Conservation (phyloP, 2,113 vertebrate genomes). For the Empidonax traillii region DNA sequence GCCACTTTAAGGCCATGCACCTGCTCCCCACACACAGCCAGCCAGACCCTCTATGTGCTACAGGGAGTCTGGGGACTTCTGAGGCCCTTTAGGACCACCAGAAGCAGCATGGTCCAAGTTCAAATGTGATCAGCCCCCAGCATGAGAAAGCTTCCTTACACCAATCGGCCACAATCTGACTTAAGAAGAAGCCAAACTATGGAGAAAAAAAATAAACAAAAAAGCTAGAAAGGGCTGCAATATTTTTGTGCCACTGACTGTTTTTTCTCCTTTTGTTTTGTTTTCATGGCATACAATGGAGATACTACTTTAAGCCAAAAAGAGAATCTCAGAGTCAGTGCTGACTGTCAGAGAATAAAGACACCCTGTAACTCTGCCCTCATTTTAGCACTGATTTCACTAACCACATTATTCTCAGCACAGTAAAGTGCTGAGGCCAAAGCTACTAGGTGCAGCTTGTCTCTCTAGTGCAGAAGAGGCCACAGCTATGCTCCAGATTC, state of each 20-base stretch:
- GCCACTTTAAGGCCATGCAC: neutral
- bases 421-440: neutral
- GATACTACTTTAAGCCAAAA: neutral
- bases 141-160: neutral
- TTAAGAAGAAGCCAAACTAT: neutral
- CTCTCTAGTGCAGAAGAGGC: neutral
- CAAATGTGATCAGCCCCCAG: neutral
- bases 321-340: neutral
- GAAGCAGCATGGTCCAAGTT: neutral
- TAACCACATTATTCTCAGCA: neutral
- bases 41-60: neutral
- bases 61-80: accelerated
- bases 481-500: neutral
- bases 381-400: neutral
- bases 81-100: neutral
- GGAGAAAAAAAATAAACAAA: neutral
- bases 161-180: neutral
- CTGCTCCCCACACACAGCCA: neutral
- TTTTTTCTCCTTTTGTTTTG: neutral
- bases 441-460: neutral
- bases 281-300: neutral
- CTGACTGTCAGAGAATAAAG: neutral
- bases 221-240: neutral
- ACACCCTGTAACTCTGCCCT: neutral
- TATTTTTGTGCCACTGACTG: neutral